Evolutionary conservation across 2,797 vertebrate species (phyloP), one percentile per base, ranked within the genome.

Genomic region (Acanthiza pusilla): DNA sequence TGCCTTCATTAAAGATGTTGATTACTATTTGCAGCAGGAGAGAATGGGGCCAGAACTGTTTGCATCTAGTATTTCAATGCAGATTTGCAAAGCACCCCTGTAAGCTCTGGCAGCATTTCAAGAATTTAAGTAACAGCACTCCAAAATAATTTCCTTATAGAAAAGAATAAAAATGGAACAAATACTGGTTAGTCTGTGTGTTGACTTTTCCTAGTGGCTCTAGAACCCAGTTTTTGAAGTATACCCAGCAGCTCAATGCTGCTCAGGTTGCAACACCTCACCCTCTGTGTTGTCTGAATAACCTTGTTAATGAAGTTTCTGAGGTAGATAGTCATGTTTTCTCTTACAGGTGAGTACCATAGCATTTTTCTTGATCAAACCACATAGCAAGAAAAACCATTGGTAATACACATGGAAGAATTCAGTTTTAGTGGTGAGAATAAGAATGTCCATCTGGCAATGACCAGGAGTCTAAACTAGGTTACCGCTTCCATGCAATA

Each of bases 401-500:
- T 18, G 40, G 30, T 62, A 48, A 53, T 79, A 67, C 15, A 50
- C 5, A 23, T 1, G 9, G 38, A 80, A 66, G 32, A 86, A 79
- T 20, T 93, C 2, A 4, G 9, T 40, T 85, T 77, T 43, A n/a
- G 21, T 48, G 47, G 50, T 1, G 14, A 85, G 65, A 65, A 81
- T 9, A 71, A 65, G 51, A 63, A 67, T 2, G 5, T 32, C 51
- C 34, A 40, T 25, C 34, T 27, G 65, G 34, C 58, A 86, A 66
- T 26, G 48, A 42, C 65, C 54, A 54, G 47, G 45, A 34, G 47
- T 40, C 89, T 91, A 40, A 83, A 60, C 84, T 89, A 92, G 47
- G 43, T 78, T 88, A 87, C 42, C 53, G 54, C 82, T 92, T 85
- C 88, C 58, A 60, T 80, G 76, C 62, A 95, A 92, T 78, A 92